These are phyloP conservation scores for Colostygia pectinataria DNA, from an alignment of 2,888 invertebrate genomes.

Conservation along the genomic window DNA sequence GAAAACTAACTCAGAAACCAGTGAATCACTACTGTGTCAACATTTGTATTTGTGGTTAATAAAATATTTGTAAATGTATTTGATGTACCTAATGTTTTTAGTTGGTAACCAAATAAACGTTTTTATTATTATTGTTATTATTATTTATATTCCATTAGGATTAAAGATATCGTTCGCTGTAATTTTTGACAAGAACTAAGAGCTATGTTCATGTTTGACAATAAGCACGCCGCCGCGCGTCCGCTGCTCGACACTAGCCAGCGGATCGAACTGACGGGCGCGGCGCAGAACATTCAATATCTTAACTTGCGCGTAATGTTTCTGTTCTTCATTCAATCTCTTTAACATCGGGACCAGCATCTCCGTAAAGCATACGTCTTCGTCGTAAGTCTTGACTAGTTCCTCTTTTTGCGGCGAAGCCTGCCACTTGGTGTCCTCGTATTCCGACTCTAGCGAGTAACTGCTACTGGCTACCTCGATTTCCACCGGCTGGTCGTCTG, in stretches of 20 bases:
- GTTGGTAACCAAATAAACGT: too few species aligned
- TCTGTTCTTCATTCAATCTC: slow-evolving; percentile 27
- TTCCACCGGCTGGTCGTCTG: slow-evolving; percentile 3
- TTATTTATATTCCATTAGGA: too few species aligned
- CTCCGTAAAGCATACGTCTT: slow-evolving; percentile 25
- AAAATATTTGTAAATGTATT: too few species aligned
- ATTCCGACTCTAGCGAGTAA: slow-evolving; percentile 15
- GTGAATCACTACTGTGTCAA: too few species aligned
- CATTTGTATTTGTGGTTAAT: too few species aligned
- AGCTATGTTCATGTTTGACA: slow-evolving; percentile 6
- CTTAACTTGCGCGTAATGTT: slow-evolving; percentile 24
- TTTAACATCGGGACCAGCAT: slow-evolving; percentile 27
- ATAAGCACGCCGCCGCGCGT: not conserved
- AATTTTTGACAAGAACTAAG: too few species aligned
- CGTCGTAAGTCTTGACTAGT: slow-evolving; percentile 13
- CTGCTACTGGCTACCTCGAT: slow-evolving; percentile 9
- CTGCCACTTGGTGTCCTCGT: not conserved
- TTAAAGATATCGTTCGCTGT: too few species aligned
- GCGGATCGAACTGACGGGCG: slow-evolving; percentile 17
- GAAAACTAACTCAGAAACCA: too few species aligned
- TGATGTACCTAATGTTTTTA: too few species aligned
- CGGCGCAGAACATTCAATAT: slow-evolving; percentile 15
- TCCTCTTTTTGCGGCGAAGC: not conserved
- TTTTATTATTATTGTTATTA: too few species aligned
- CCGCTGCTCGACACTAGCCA: not conserved